Base-by-base conservation (phyloP, 2,888 invertebrate genomes). In the Ochropleura leucogaster region DNA sequence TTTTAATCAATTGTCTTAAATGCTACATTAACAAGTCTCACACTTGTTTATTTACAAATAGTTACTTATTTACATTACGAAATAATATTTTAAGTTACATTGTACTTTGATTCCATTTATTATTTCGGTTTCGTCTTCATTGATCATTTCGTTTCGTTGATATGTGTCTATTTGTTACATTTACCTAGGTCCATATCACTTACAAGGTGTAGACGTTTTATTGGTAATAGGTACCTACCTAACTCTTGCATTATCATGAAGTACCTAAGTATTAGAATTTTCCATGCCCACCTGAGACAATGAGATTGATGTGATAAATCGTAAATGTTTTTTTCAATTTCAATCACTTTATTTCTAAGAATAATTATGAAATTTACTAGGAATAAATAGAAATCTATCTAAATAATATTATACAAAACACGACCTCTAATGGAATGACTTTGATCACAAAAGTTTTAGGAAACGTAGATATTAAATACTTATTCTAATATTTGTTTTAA, bases 381-480 rank as follows among this genome's bases (percentile, higher is more conserved):
- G 42, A 87, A 87, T 87, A 87, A 87, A 87, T 84, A 87, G 69
- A 77, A 85, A 82, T 75, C 74, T 84, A 79, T 77, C 80, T 87
- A 84, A 86, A 79, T 62, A 16, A 59, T 62, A 44, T 80, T 84
- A 85, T 69, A 69, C 79, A 77, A 80, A 79, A 77, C 72, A 80
- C 76, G 51, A 83, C 80, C 68, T 82, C 82, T 87, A 83, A 86
- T 90, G 92, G 92, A 92, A 92, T 92, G 92, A 90, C 85, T 89
- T 89, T 83, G 87, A 91, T 91, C 91, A 91, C 91, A 90, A 86
- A 79, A 70, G 79, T 87, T 83, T 72, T 77, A 86, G 79, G 82
- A 77, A 84, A 82, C 74, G 42, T 72, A 66, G 55, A 40, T 64
- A 46, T 18, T 65, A 53, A 60, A 60, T 77, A 72, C 60, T 53